A percentile compares a stretch with the other conserved stretches of the same genome.
These are phyloP conservation scores for Felis chaus DNA, from an alignment of 2,113 vertebrate genomes.

Conservation along the genomic window DNA sequence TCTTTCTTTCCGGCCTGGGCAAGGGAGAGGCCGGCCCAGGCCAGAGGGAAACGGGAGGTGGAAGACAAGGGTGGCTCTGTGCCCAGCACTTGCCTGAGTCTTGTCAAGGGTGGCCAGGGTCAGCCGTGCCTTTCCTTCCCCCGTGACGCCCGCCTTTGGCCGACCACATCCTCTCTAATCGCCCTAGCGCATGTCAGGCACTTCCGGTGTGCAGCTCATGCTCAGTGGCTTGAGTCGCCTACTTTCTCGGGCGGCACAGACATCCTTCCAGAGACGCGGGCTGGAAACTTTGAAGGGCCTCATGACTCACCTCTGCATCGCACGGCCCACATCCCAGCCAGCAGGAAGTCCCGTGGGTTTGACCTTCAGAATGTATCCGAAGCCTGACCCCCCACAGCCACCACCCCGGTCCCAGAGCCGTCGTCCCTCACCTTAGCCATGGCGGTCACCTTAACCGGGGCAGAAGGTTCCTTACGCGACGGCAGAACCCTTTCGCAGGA, in stretches of 20 bases:
- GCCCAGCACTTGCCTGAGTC: not conserved
- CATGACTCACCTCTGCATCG: no score
- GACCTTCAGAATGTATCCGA: not conserved
- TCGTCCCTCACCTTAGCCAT: no score
- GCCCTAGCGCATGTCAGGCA: fast-evolving
- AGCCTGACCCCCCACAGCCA: not conserved
- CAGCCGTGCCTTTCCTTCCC: not conserved
- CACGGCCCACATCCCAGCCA: not conserved
- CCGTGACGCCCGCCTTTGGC: not conserved
- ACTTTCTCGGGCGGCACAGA: not conserved
- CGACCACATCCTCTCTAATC: not conserved
- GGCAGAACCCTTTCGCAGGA: not conserved
- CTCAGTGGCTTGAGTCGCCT: not conserved
- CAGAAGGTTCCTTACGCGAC: not conserved
- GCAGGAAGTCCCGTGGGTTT: not conserved
- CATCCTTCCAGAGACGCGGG: fast-evolving
- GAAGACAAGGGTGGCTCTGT: not conserved
- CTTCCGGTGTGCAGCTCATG: not conserved
- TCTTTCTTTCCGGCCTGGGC: not conserved
- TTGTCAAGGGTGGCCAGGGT: not conserved
- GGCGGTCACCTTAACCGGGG: not conserved
- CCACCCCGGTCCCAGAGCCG: not conserved
- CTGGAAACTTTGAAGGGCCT: not conserved
- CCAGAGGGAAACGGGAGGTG: not conserved
- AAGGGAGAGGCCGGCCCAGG: not conserved